A percentile compares a stretch with the other conserved stretches of the same genome.
These are phyloP conservation scores for Brachyptera putata DNA, from an alignment of 2,888 invertebrate species.

Conservation along the genomic window DNA sequence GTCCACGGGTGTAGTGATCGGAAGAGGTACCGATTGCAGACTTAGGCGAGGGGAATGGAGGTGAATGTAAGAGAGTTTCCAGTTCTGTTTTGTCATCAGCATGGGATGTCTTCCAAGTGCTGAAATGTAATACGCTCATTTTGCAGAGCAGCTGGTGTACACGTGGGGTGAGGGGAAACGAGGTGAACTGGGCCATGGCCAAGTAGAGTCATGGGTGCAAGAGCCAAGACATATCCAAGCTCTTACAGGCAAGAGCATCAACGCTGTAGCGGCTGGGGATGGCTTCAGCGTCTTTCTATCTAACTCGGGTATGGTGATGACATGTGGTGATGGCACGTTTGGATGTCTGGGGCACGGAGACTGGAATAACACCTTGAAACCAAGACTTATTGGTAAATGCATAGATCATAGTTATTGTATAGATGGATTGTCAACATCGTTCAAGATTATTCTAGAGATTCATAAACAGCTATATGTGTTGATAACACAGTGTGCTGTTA, in stretches of 20 bases:
- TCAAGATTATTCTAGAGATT: constrained; percentile 35
- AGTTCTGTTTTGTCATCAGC: too few species aligned
- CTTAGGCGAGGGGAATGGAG: too few species aligned
- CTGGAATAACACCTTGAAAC: constrained; percentile 51
- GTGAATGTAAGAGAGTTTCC: too few species aligned
- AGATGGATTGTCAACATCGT: neutral
- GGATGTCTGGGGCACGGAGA: constrained; percentile 63
- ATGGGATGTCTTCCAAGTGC: too few species aligned
- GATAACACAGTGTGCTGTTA: too few species aligned
- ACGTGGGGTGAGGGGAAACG: constrained; percentile 64
- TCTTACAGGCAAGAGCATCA: constrained; percentile 57
- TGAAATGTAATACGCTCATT: neutral
- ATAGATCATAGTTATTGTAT: neutral
- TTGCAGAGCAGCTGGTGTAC: constrained; percentile 56
- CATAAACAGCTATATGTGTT: too few species aligned
- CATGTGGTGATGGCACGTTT: constrained; percentile 60
- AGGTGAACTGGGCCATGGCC: constrained; percentile 61
- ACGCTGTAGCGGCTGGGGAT: constrained; percentile 58
- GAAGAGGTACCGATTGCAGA: too few species aligned
- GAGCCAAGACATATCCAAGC: constrained; percentile 57
- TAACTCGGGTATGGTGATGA: constrained; percentile 62
- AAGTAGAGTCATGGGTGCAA: constrained; percentile 49
- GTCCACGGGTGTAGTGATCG: too few species aligned
- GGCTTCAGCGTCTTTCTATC: constrained; percentile 64
- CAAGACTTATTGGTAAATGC: constrained; percentile 53